Conservation (phyloP, 2,113 vertebrate genomes). For the Anser brachyrhynchus region DNA sequence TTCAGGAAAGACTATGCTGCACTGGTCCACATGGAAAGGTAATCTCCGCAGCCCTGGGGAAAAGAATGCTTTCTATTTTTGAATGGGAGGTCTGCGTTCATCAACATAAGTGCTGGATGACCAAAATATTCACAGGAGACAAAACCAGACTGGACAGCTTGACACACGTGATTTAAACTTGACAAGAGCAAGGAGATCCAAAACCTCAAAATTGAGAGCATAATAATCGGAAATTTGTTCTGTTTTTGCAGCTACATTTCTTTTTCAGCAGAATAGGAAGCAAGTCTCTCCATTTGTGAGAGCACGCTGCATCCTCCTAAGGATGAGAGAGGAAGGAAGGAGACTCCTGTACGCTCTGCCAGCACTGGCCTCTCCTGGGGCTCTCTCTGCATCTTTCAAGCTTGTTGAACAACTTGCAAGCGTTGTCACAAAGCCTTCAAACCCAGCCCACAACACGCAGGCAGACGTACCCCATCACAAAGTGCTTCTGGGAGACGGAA, state of each 20-base stretch:
- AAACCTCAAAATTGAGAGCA: background rate
- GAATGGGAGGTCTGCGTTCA: background rate
- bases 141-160: background rate
- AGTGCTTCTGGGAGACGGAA: background rate
- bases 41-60: background rate
- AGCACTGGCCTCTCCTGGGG: background rate
- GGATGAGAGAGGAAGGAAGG: conserved; percentile 3
- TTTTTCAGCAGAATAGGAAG: background rate
- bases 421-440: background rate
- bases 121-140: background rate
- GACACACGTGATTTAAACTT: background rate
- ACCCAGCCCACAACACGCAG: background rate
- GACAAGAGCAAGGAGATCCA: background rate
- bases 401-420: background rate
- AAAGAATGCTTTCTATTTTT: background rate
- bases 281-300: background rate
- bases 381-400: background rate
- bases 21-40: background rate
- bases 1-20: background rate
- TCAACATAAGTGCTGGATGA: background rate
- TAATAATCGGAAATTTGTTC: background rate
- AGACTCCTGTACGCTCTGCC: background rate
- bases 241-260: background rate
- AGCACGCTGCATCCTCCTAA: background rate
- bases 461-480: background rate